These are phyloP conservation scores for Drosophila persimilis DNA, from an alignment of 1,140 invertebrate genomes.

Conservation along the genomic window DNA sequence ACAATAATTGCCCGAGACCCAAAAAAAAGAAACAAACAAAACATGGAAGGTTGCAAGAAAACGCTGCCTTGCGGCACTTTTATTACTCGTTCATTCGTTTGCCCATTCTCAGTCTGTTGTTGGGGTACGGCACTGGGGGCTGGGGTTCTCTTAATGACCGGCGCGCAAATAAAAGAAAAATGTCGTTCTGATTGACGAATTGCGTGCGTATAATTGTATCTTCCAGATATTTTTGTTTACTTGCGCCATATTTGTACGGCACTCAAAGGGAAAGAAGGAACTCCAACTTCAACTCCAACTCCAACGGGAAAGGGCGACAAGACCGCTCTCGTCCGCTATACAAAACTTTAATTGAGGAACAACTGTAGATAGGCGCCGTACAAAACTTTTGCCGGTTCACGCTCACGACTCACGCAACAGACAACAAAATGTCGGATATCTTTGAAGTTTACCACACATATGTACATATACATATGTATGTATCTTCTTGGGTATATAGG, in stretches of 20 bases:
- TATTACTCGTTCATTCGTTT: slow-evolving; percentile 51
- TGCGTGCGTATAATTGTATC: slow-evolving; percentile 83
- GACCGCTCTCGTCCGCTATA: slow-evolving; percentile 27
- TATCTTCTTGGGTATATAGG: not conserved
- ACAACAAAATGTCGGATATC: slow-evolving; percentile 73
- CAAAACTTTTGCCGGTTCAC: slow-evolving; percentile 51
- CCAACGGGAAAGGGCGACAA: not conserved
- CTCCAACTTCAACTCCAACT: no score
- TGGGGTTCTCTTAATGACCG: slow-evolving; percentile 67
- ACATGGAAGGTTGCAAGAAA: slow-evolving; percentile 31
- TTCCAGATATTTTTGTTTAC: slow-evolving; percentile 78
- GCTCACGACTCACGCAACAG: slow-evolving; percentile 63
- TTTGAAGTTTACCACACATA: slow-evolving; percentile 59
- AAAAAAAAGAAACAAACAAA: slow-evolving; percentile 25
- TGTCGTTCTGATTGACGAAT: slow-evolving; percentile 82
- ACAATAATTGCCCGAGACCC: slow-evolving; percentile 45
- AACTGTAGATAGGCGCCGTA: slow-evolving; percentile 65
- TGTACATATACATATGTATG: slow-evolving; percentile 22
- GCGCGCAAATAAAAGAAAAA: slow-evolving; percentile 81
- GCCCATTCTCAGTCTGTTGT: slow-evolving; percentile 39
- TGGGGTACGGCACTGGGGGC: no score
- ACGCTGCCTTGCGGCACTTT: slow-evolving; percentile 76
- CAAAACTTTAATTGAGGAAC: slow-evolving; percentile 75
- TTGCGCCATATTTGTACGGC: slow-evolving; percentile 62
- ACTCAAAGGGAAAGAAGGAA: slow-evolving; percentile 1